Evolutionary conservation across 2,888 invertebrate genomes (phyloP), one percentile per base, ranked within the genome.

Genomic region (Synanthedon tipuliformis): DNA sequence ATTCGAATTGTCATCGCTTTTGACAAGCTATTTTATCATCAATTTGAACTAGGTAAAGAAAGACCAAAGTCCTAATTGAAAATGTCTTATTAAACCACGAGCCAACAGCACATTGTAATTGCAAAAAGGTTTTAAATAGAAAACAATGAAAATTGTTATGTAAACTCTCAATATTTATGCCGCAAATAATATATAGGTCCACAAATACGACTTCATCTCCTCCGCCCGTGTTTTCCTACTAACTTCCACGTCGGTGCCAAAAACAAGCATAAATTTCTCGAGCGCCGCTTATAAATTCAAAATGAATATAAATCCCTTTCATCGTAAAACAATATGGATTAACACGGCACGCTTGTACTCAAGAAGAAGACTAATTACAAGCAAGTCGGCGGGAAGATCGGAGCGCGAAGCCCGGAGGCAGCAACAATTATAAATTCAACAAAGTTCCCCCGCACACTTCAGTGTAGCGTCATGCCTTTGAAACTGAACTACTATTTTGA

Each of bases 381-480:
- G 58, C 50, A 56, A 56, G 57, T 49, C 61, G 60, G 57, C 57
- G 50, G 27, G 50, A 50, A 50, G 49, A 49, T 49, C 49, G 45
- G 45, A 45, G 49, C 58, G 59, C 55, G 50, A 55, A 40, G n/a
- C 53, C 57, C 55, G 56, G 56, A 50, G 53, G 59, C 58, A 56
- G 61, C 57, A 62, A 68, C 66, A 66, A 67, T 68, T 68, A 67
- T 62, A 62, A 68, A 66, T 66, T 66, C 66, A 61, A 61, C 62
- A 60, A 66, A 65, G 62, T 61, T 64, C 54, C 55, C 51, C 59
- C 34, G 49, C 16, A 50, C 50, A 50, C 50, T 50, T 18, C 34
- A 40, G 11, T 40, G 27, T 53, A 50, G 57, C 53, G 52, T 48
- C 54, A 56, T 53, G 57, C 59, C 60, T 61, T 61, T 60, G 60